Evolutionary conservation across 2,797 vertebrate genomes (phyloP), one percentile per base, ranked within the genome.

Genomic region (Remorina albescens): DNA sequence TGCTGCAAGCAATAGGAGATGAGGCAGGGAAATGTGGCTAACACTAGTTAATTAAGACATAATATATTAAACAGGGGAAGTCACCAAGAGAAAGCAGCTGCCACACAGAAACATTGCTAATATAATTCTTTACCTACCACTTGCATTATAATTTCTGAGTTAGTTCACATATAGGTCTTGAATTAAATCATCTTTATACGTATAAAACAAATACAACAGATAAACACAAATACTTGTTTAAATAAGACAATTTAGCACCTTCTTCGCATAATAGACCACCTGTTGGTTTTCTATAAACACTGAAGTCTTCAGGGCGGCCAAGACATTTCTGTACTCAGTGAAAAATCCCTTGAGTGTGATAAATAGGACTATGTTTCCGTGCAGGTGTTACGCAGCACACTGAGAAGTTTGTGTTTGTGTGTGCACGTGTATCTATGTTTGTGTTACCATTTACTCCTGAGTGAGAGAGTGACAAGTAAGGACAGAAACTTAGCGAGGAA

Each of bases 271-370:
- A 49, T 6, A 28, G 32, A 60, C 36, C 76, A 84, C 15, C 76
- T 82, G 74, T 41, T 78, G 15, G 7, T 50, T 75, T 78, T 55
- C 19, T 0, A 57, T 85, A 69, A 82, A 76, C 55, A 59, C 25
- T 51, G 30, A 42, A 6, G n/a, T 39, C 60, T 62, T 67, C 50
- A 57, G 49, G 60, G 62, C 37, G 71, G 58, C 50, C n/a, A 7
- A 63, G 68, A 69, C 23, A 67, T 58, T 75, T 62, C 10, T 69
- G 21, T 71, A 74, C 72, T 62, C 67, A 62, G 37, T 11, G 28
- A 28, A 68, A 68, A 63, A 61, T 71, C 74, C 78, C 74, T 3
- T 4, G 65, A 57, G 87, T 79, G 67, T 68, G 16, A 81, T 80
- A 32, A 81, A 68, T 39, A 39, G 65, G 34, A 61, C 60, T n/a